A percentile compares a stretch with the other conserved stretches of the same genome.
Evolutionary conservation across 2,113 vertebrate genomes (phyloP).

Genomic region (Egretta garzetta): DNA sequence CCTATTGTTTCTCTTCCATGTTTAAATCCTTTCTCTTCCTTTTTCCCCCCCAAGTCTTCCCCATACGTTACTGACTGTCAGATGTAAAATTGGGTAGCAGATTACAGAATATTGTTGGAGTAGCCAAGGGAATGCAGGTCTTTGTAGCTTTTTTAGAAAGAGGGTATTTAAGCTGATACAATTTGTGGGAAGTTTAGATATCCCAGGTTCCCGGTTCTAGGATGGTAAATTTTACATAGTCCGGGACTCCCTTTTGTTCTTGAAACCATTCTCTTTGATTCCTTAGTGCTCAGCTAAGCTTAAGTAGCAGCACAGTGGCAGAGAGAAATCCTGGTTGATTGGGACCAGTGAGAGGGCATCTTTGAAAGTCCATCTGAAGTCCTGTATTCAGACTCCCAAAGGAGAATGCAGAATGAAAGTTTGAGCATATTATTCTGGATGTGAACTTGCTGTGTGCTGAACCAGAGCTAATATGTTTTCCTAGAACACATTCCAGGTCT

Average conservation of each 20-base stretch:
- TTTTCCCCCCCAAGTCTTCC: neutral
- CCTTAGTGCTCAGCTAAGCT: neutral
- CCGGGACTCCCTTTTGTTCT: neutral
- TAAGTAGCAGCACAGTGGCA: neutral
- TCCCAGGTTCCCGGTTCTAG: neutral
- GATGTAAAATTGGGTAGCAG: neutral
- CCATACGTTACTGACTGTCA: neutral
- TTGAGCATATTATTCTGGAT: neutral
- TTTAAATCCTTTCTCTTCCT: neutral
- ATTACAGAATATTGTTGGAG: neutral
- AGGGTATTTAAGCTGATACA: neutral
- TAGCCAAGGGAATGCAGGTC: neutral
- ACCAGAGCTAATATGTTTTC: neutral
- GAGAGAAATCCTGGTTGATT: neutral
- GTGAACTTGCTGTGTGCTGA: neutral
- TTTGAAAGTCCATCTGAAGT: neutral
- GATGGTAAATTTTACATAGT: neutral
- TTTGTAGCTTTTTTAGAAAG: neutral
- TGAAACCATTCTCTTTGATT: neutral
- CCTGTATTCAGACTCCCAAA: neutral
- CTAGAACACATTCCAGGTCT: neutral
- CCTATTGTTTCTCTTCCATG: neutral
- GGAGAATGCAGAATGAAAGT: neutral
- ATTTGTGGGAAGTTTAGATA: neutral
- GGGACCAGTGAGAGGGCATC: neutral